phyloP scores from a whole-genome alignment of 2,113 vertebrate genomes.

The Dicaeum eximium region DNA sequence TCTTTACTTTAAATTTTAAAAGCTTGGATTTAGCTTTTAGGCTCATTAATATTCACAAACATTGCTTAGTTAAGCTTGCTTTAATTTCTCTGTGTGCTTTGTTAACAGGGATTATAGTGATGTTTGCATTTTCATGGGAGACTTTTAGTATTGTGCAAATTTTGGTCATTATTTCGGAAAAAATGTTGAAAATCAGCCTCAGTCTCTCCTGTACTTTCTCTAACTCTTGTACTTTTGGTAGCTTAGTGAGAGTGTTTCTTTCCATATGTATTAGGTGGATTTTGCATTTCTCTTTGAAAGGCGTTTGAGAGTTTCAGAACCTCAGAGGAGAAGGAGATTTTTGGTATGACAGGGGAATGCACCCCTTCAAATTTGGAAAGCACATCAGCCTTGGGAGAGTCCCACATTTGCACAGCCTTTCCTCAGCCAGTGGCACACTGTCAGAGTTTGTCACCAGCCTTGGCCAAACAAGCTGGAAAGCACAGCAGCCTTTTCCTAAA shows the following conservation, averaged over 20 bases:
- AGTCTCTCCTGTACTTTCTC: background rate
- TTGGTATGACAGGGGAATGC: background rate
- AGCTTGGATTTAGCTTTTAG: constrained; percentile 72
- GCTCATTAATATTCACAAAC: constrained; percentile 77
- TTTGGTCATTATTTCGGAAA: constrained; percentile 54
- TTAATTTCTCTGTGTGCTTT: constrained; percentile 77
- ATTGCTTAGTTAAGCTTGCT: constrained; percentile 74
- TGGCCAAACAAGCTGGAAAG: constrained; percentile 59
- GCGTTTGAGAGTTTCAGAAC: background rate
- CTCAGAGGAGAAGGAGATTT: background rate
- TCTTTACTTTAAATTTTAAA: constrained; percentile 64
- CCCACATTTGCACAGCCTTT: background rate
- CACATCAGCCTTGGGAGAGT: constrained; percentile 23
- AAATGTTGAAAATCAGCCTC: background rate
- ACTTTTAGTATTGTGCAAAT: constrained; percentile 68
- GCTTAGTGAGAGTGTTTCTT: background rate
- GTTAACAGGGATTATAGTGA: constrained; percentile 76
- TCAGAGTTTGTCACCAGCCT: constrained; percentile 9
- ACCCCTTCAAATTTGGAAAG: background rate
- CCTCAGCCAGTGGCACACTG: constrained; percentile 4
- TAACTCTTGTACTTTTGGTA: constrained; percentile 4
- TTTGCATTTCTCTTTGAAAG: constrained; percentile 11
- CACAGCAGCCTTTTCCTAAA: background rate
- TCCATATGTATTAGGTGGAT: constrained; percentile 5
- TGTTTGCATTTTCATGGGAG: constrained; percentile 73